Conservation (phyloP, 2,113 vertebrate genomes). For the Chitala chitala region DNA sequence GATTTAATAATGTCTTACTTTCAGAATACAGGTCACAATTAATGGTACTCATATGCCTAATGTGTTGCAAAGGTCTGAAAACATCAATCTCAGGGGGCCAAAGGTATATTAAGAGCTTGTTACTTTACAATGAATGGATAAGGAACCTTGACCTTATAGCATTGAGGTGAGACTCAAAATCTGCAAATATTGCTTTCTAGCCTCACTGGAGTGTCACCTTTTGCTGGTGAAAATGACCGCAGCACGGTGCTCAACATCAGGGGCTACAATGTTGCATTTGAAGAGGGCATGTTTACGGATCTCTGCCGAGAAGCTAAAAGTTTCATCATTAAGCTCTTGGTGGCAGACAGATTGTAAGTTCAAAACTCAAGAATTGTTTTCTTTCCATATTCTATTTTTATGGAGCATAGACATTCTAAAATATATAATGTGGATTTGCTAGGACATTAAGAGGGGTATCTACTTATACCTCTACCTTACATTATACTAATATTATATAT, state of each 20-base stretch:
- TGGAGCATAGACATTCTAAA: too few species aligned
- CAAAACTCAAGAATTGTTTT: background rate
- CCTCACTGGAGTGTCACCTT: conserved; percentile 89
- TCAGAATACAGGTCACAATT: background rate
- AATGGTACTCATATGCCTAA: background rate
- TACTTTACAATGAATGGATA: background rate
- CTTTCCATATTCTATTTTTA: background rate
- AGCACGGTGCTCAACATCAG: conserved; percentile 87
- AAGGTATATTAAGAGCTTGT: too few species aligned
- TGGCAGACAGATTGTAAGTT: conserved; percentile 87
- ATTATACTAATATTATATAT: too few species aligned
- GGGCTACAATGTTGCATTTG: conserved; percentile 91
- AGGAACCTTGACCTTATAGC: background rate
- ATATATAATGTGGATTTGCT: too few species aligned
- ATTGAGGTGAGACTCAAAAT: background rate
- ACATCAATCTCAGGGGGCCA: too few species aligned
- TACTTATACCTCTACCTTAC: too few species aligned
- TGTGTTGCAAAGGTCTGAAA: background rate
- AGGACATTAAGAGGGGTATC: too few species aligned
- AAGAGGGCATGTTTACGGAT: conserved; percentile 85
- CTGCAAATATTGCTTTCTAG: conserved; percentile 52
- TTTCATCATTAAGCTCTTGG: conserved; percentile 94
- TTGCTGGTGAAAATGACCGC: conserved; percentile 89
- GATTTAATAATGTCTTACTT: background rate
- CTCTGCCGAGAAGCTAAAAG: conserved; percentile 86